Conservation (phyloP, 1,140 invertebrate species). For the Micrasema minimum region DNA sequence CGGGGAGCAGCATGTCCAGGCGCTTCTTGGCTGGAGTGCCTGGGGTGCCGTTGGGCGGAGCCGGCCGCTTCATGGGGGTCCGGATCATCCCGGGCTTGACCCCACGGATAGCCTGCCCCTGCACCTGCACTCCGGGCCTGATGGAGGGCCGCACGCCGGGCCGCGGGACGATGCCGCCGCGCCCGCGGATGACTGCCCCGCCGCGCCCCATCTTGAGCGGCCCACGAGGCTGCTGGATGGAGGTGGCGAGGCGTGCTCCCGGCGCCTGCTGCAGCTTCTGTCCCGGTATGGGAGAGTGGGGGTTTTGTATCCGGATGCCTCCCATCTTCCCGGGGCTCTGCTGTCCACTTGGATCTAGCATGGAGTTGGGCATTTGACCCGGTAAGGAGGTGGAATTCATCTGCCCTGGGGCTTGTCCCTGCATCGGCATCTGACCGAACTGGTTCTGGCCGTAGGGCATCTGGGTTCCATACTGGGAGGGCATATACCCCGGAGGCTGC, state of each 20-base stretch:
- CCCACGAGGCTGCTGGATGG: background rate
- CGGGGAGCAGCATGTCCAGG: constrained; percentile 62
- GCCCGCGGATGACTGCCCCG: too few relatives aligned
- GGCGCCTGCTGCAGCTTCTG: constrained; percentile 27
- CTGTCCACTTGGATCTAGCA: constrained; percentile 11
- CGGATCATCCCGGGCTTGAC: constrained; percentile 52
- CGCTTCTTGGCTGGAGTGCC: constrained; percentile 58
- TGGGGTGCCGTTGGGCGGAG: constrained; percentile 33
- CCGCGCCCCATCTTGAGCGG: background rate
- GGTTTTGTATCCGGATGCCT: constrained; percentile 37
- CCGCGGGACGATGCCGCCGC: background rate
- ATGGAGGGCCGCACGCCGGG: constrained; percentile 59
- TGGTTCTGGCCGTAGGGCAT: background rate
- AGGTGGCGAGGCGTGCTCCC: constrained; percentile 8
- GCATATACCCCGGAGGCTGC: constrained; percentile 1
- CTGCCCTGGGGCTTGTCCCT: background rate
- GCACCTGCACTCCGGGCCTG: constrained; percentile 60
- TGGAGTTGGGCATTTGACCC: constrained; percentile 4
- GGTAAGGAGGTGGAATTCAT: background rate
- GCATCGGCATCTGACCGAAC: background rate
- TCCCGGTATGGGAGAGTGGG: constrained; percentile 9
- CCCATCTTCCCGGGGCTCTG: constrained; percentile 28
- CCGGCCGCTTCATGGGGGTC: constrained; percentile 62
- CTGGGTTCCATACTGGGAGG: background rate
- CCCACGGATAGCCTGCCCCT: constrained; percentile 58